Percentiles rank a stretch among this genome's conserved stretches.
These are phyloP conservation scores for Pristionchus mayeri DNA, from an alignment of 2,888 invertebrate species.

Conservation along the genomic window DNA sequence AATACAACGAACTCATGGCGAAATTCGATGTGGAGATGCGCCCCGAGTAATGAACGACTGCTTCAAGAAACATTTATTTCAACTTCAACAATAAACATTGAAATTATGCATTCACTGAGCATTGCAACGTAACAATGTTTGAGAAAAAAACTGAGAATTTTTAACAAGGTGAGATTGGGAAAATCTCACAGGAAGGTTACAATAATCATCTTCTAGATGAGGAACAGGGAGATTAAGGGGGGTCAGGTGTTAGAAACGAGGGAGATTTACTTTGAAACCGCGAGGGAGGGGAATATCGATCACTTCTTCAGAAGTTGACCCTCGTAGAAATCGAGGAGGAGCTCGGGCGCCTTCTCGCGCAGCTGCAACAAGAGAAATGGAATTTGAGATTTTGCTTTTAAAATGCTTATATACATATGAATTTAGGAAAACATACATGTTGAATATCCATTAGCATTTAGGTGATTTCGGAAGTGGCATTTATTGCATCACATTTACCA, in stretches of 20 bases:
- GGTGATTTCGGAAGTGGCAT: too few species aligned
- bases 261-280: background rate
- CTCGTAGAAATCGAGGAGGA: slow-evolving; percentile 43
- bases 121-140: background rate
- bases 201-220: background rate
- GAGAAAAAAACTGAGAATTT: background rate
- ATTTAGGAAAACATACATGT: too few species aligned
- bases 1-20: slow-evolving; percentile 16
- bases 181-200: background rate
- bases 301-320: background rate
- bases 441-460: too few species aligned
- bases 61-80: background rate
- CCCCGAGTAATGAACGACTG: background rate
- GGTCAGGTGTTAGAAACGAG: background rate
- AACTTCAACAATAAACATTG: background rate
- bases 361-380: too few species aligned
- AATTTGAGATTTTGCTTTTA: too few species aligned
- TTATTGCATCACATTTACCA: too few species aligned
- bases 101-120: background rate
- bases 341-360: slow-evolving; percentile 36
- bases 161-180: background rate
- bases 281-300: too few species aligned
- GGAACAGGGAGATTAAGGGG: background rate
- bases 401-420: too few species aligned
- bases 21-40: slow-evolving; percentile 29